phyloP scores from a whole-genome alignment of 1,140 invertebrate genomes.

The Stratiolaelaps scimitus region DNA sequence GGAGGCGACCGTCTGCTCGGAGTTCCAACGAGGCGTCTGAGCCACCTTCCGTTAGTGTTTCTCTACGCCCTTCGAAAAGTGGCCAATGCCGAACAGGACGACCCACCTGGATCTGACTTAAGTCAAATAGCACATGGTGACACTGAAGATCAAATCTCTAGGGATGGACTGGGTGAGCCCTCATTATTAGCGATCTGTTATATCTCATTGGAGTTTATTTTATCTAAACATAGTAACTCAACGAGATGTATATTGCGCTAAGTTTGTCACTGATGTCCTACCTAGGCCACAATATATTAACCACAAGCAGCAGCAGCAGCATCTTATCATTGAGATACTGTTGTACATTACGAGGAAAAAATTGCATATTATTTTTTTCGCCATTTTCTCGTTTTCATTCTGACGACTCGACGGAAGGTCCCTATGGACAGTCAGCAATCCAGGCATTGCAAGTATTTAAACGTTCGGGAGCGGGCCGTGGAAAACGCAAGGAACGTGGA shows the following conservation, averaged over 20 bases:
- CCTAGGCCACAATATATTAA: too few relatives aligned
- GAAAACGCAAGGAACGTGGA: constrained; percentile 33
- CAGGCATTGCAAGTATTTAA: constrained; percentile 31
- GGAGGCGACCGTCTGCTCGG: not conserved
- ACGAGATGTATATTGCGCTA: too few relatives aligned
- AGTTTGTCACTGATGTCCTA: too few relatives aligned
- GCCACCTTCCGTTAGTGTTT: not conserved
- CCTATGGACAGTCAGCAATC: constrained; percentile 29
- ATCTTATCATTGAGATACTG: too few relatives aligned
- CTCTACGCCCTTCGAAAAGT: constrained; percentile 34
- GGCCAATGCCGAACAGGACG: constrained; percentile 35
- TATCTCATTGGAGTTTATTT: too few relatives aligned
- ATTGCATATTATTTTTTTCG: too few relatives aligned
- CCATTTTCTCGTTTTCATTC: not conserved
- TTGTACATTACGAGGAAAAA: not conserved
- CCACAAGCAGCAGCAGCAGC: too few relatives aligned
- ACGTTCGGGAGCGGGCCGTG: constrained; percentile 31
- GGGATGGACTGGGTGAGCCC: too few relatives aligned
- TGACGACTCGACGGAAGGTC: constrained; percentile 25
- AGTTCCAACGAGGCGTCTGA: not conserved
- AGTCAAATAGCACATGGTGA: not conserved
- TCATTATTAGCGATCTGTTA: too few relatives aligned
- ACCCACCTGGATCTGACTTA: not conserved
- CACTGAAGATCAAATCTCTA: too few relatives aligned
- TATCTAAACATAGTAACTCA: too few relatives aligned